phyloP scores from a whole-genome alignment of 2,888 invertebrate species.

The Tanypteryx hageni region DNA sequence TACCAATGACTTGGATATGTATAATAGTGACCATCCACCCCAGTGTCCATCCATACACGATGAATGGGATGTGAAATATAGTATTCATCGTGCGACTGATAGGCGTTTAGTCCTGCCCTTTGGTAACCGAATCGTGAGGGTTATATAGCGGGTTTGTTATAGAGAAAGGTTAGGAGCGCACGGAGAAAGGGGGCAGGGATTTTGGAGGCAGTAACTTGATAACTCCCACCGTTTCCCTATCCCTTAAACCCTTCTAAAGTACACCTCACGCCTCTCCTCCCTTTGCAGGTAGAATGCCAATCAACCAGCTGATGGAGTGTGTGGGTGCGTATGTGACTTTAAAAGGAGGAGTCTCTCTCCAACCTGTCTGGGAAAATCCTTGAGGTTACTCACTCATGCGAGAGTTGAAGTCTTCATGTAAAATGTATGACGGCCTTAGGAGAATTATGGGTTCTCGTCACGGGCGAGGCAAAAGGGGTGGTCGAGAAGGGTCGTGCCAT shows the following conservation, averaged over 20 bases:
- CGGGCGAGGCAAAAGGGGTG: too few relatives aligned
- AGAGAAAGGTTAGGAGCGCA: slow-evolving; percentile 22
- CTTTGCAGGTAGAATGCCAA: slow-evolving; percentile 49
- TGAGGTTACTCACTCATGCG: slow-evolving; percentile 41
- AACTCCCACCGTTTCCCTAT: not conserved
- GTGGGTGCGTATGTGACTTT: not conserved
- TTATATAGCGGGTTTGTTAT: not conserved
- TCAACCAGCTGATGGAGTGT: slow-evolving; percentile 39
- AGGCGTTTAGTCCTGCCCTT: too few relatives aligned
- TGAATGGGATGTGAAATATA: too few relatives aligned
- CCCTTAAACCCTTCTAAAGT: not conserved
- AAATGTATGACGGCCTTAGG: slow-evolving; percentile 13
- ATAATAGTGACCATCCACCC: too few relatives aligned
- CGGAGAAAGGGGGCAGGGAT: not conserved
- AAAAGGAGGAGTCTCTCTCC: not conserved
- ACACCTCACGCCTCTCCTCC: slow-evolving; percentile 30
- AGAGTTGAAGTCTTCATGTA: slow-evolving; percentile 47
- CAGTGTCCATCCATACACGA: too few relatives aligned
- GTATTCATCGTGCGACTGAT: too few relatives aligned
- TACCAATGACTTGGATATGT: too few relatives aligned
- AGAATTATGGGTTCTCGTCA: too few relatives aligned
- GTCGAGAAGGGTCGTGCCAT: too few relatives aligned
- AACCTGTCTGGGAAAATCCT: slow-evolving; percentile 5
- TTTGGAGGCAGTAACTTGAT: not conserved
- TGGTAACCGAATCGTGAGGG: too few relatives aligned